Evolutionary conservation across 2,113 vertebrate genomes (phyloP), one percentile per base, ranked within the genome.

Genomic region (Xyrauchen texanus): DNA sequence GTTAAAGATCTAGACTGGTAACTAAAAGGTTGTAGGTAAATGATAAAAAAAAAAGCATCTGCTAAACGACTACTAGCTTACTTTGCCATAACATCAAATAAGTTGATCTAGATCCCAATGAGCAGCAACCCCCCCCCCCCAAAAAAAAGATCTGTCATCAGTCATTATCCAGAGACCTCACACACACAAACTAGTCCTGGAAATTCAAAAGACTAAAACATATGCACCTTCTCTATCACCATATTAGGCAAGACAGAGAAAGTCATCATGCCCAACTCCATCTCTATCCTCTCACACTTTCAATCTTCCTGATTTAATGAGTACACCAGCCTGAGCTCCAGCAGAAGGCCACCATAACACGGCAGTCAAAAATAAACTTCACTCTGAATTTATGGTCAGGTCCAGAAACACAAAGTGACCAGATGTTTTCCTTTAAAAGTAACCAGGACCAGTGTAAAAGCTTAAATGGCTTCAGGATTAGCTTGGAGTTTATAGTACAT

Each of bases 401-500:
- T 49, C 68, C 78, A 79, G n/a, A 58, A 72, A 61, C 52, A 55
- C 68, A 72, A 53, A 70, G 52, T 72, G 78, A 57, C 49, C 78
- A 79, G 78, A 79, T 79, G 78, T 79, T 79, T 76, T 69, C 68
- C 78, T 72, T 72, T 57, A 72, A 7, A 65, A 47, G 13, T 55
- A 42, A 61, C 53, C 6, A 49, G 74, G 34, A 34, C 16, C 34
- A 2, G 53, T 49, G n/a, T 76, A 76, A 66, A 65, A 34, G 21
- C 62, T 65, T 76, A n/a, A 76, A 65, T 65, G 62, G 62, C 74
- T 53, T 55, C 7, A 15, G 74, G 74, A 76, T 55, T 72, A 46
- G 13, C 4, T 4, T 46, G 49, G 49, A 55, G 69, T 58, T 79
- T 62, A 71, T 5, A 61, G 45, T 51, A 51, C 6, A 45, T 44